Conservation (phyloP, 2,113 vertebrate genomes). For the Oncorhynchus nerka region DNA sequence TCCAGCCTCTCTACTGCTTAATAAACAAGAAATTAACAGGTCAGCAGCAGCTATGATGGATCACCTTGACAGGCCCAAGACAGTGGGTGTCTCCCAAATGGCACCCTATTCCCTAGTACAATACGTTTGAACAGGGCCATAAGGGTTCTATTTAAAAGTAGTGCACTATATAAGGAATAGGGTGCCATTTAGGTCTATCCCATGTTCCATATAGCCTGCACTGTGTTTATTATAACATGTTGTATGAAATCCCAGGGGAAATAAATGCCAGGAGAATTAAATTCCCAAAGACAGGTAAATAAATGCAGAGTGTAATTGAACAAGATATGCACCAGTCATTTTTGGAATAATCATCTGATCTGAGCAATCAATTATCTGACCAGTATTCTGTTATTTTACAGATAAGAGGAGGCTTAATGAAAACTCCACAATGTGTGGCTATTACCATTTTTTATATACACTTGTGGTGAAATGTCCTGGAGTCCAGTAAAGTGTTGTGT, state of each 20-base stretch:
- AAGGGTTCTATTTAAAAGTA: too few relatives aligned
- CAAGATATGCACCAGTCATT: background rate
- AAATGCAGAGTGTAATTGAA: slow-evolving; percentile 2
- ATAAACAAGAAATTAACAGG: slow-evolving; percentile 40
- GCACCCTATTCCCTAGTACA: slow-evolving; percentile 21
- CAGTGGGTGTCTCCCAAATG: too few relatives aligned
- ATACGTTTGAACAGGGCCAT: too few relatives aligned
- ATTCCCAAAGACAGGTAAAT: slow-evolving; percentile 34
- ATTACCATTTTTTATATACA: background rate
- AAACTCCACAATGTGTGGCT: too few relatives aligned
- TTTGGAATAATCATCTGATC: background rate
- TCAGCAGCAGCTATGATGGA: slow-evolving; percentile 61
- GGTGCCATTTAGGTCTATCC: slow-evolving; percentile 16
- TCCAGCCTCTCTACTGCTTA: slow-evolving; percentile 16
- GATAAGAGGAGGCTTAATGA: too few relatives aligned
- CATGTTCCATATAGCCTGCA: slow-evolving; percentile 42
- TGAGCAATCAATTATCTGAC: background rate
- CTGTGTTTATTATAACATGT: slow-evolving; percentile 58
- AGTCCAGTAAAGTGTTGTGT: background rate
- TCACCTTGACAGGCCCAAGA: slow-evolving; percentile 44
- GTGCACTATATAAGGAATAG: too few relatives aligned
- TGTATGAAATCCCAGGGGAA: slow-evolving; percentile 51
- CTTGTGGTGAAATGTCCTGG: background rate
- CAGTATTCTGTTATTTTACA: too few relatives aligned
- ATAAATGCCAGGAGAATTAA: slow-evolving; percentile 7